Evolutionary conservation across 2,113 vertebrate genomes (phyloP).

Genomic region (Macheiramphus alcinus): DNA sequence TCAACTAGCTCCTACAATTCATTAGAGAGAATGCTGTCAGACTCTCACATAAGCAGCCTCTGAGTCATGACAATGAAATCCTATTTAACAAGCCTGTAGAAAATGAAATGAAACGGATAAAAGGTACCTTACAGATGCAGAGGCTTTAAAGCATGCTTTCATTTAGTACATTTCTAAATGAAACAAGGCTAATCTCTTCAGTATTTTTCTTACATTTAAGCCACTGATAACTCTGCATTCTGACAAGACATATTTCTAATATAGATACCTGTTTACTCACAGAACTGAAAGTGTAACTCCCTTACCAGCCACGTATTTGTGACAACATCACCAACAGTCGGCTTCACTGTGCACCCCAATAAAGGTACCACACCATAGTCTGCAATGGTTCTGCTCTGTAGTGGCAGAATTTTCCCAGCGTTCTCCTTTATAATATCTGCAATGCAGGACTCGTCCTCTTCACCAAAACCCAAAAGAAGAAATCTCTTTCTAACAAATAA

Average conservation of each 20-base stretch:
- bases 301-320: constrained; percentile 98
- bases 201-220: neutral
- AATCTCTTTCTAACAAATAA: constrained; percentile 85
- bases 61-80: neutral
- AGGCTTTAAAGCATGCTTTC: neutral
- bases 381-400: constrained; percentile 78
- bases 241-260: neutral
- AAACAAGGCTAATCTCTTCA: neutral
- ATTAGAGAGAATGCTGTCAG: neutral
- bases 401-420: constrained; percentile 77
- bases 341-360: constrained; percentile 85
- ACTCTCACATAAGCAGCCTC: neutral
- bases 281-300: neutral
- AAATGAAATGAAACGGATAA: neutral
- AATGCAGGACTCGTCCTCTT: constrained; percentile 81
- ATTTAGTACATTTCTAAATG: neutral
- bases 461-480: constrained; percentile 84
- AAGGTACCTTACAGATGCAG: neutral
- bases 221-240: neutral
- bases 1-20: neutral
- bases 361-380: constrained; percentile 93
- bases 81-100: neutral
- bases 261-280: neutral
- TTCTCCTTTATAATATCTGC: constrained; percentile 80
- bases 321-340: constrained; percentile 90